phyloP scores from a whole-genome alignment of 2,113 vertebrate genomes.

The Cephalopterus ornatus region DNA sequence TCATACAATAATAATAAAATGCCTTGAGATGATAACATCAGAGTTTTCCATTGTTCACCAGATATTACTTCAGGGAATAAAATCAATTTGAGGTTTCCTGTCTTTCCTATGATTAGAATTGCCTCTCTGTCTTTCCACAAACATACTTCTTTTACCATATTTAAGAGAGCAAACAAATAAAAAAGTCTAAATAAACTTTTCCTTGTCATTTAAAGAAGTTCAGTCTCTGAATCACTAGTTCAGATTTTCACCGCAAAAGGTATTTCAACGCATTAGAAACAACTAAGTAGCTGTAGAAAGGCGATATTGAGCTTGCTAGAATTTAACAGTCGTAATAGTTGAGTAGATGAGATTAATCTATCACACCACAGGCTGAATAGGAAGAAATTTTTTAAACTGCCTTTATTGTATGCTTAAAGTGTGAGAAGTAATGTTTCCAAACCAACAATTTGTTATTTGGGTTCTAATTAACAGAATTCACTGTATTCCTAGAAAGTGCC shows the following conservation, averaged over 20 bases:
- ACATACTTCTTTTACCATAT: neutral
- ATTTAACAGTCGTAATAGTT: neutral
- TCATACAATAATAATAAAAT: neutral
- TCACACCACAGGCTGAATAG: neutral
- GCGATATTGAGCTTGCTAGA: neutral
- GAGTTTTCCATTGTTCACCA: slow-evolving; percentile 13
- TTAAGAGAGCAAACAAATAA: neutral
- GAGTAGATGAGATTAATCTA: neutral
- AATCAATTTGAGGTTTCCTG: slow-evolving; percentile 4
- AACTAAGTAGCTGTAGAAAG: neutral
- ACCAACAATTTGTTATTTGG: neutral
- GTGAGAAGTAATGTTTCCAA: neutral
- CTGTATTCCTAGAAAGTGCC: neutral
- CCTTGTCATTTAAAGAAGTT: neutral
- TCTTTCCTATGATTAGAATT: neutral
- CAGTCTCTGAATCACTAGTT: neutral
- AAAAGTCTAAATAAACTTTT: neutral
- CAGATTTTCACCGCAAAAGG: neutral
- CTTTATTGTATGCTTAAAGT: neutral
- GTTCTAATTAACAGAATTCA: neutral
- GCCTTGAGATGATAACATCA: neutral
- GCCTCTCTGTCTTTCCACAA: neutral
- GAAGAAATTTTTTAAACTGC: neutral
- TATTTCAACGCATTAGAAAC: neutral
- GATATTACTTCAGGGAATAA: slow-evolving; percentile 1